Base-by-base conservation (phyloP, 2,113 vertebrate genomes). In the Pachypanchax playfairii region DNA sequence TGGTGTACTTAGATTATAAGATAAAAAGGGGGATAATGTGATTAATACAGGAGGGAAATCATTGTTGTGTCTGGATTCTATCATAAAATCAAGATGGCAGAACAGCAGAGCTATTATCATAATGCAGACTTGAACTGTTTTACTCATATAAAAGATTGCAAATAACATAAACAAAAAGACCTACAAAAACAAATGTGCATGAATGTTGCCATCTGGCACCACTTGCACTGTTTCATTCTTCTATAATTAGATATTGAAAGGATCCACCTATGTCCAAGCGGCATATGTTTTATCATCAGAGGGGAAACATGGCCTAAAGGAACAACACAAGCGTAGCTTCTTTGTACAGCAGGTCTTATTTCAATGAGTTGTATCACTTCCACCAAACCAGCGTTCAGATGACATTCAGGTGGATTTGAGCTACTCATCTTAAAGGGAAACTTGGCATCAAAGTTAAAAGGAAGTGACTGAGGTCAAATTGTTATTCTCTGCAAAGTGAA, bases 41-140 rank as follows among this genome's bases (percentile, higher is more conserved):
- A 24, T 38, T 47, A 14, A 25, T 54, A 18, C 15, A 26, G 15
- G 15, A 15, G 11, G 35, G n/a, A 52, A 38, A 11, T 11, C 14
- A 20, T 26, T 7, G n/a, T 42, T 17, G 6, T 63, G 10, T 51
- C 15, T 31, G 12, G 9, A 31, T 63, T 18, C 6, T 50, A 31
- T 43, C 4, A 15, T 6, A 38, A 24, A 38, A 14, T 9, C 8
- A 10, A 28, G 12, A 64, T 31, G 18, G 26, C n/a, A n/a, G n/a
- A n/a, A n/a, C n/a, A n/a, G 20, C 18, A 22, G 17, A 31, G 41
- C 4, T 44, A 14, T 42, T 28, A 29, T 28, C 54, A 17, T 50
- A 17, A 73, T 69, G 25, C 26, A 50, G 62, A 70, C n/a, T 71
- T 0, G 33, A 53, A 68, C 48, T 15, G 33, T 58, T 58, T 44